Evolutionary conservation across 2,888 invertebrate genomes (phyloP), one percentile per base, ranked within the genome.

Genomic region (Polydrusus cervinus): DNA sequence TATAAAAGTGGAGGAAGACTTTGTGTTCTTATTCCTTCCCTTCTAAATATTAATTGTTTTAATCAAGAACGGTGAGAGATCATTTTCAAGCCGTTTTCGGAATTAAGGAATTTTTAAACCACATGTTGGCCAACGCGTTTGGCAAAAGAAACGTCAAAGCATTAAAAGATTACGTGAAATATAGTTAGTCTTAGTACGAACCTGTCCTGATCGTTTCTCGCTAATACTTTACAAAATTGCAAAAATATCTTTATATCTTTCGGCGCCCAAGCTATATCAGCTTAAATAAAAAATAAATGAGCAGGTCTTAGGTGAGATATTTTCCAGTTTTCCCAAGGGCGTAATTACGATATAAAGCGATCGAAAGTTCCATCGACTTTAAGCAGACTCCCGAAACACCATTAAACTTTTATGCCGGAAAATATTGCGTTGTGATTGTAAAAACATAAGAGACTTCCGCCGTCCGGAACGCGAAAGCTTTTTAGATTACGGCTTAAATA

Each of bases 341-440:
- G 64, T 73, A 76, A 72, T 76, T 76, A 76, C 65, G 73, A 72
- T 55, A 65, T 65, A 69, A 65, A 76, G 69, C 76, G 73, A 76
- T 76, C 40, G 49, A 45, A 73, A 73, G 64, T 76, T 70, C 65
- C 66, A 73, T 76, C 72, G 68, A 72, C 69, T 71, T 55, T 71
- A 34, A 75, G 67, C 66, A 65, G 61, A 70, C 53, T 64, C 51
- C 65, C 51, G 60, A 70, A 76, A 73, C 73, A 69, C 72, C 76
- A 73, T 76, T 76, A 76, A 76, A 73, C 65, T 76, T 76, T 75
- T 75, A 71, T 66, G 61, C 53, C 61, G 40, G 38, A 57, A 75
- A 75, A 75, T 75, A 75, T 75, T 75, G 61, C 67, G 62, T 71
- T 71, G 49, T 71, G 62, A 71, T 75, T 75, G 68, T 64, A 67